Evolutionary conservation across 2,113 vertebrate genomes (phyloP).

Genomic region (Otocyon megalotis): DNA sequence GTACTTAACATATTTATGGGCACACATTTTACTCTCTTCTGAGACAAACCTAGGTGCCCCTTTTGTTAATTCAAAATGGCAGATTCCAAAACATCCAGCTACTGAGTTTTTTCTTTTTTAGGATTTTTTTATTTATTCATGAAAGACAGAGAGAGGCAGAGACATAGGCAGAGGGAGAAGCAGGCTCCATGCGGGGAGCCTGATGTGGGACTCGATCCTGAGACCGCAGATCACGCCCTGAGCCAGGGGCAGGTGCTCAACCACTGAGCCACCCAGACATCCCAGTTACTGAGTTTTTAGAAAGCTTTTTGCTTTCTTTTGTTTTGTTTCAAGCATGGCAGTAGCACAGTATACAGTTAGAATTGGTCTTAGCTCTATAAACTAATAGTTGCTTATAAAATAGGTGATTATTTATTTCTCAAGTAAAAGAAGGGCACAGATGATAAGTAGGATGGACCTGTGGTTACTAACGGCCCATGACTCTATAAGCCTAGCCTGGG

Average conservation of each 20-base stretch:
- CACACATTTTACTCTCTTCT: not conserved
- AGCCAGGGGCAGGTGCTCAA: too few relatives aligned
- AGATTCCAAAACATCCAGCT: not conserved
- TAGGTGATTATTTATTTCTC: not conserved
- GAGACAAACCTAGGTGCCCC: not conserved
- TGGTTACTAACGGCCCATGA: not conserved
- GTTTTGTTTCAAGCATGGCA: not conserved
- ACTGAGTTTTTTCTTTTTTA: not conserved
- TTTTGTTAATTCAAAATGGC: not conserved
- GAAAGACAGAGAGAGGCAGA: too few relatives aligned
- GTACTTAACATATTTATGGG: not conserved
- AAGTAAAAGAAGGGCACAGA: not conserved
- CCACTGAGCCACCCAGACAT: too few relatives aligned
- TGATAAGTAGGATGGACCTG: not conserved
- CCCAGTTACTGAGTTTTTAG: not conserved
- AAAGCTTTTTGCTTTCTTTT: not conserved
- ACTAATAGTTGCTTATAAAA: constrained; percentile 33
- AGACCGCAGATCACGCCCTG: too few relatives aligned
- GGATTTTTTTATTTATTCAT: too few relatives aligned
- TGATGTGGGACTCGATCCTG: too few relatives aligned
- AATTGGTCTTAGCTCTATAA: not conserved
- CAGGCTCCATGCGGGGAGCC: too few relatives aligned
- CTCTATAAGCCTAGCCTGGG: not conserved
- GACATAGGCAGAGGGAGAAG: too few relatives aligned
- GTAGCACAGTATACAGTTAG: not conserved